These are phyloP conservation scores for Condylura cristata DNA, from an alignment of 2,113 vertebrate species.

Conservation along the genomic window DNA sequence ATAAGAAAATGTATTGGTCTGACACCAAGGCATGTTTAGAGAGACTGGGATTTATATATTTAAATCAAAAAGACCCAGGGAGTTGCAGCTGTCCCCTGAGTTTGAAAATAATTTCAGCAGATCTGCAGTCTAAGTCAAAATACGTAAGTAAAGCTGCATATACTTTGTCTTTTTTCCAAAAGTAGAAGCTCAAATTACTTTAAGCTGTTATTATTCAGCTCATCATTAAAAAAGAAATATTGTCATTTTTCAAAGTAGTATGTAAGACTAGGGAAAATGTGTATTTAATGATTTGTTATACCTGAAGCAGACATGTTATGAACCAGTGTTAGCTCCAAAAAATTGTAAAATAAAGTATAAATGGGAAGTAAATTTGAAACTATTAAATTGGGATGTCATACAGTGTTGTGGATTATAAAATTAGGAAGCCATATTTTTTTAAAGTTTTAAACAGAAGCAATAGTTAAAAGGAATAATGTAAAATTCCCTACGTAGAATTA, in stretches of 20 bases:
- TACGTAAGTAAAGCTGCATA: neutral
- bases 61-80: neutral
- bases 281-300: neutral
- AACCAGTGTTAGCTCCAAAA: neutral
- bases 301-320: neutral
- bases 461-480: neutral
- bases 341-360: neutral
- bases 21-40: neutral
- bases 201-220: constrained; percentile 2
- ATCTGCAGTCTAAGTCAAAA: neutral
- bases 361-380: neutral
- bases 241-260: neutral
- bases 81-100: neutral
- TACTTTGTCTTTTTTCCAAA: neutral
- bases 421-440: neutral
- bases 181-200: constrained; percentile 3
- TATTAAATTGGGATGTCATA: neutral
- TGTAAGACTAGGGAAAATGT: neutral
- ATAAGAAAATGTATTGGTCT: neutral
- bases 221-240: neutral
- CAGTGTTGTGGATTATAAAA: neutral
- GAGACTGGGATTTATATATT: constrained; percentile 16
- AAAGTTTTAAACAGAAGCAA: neutral
- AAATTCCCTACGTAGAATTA: neutral
- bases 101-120: constrained; percentile 28